These are phyloP conservation scores for Aricia artaxerxes DNA, from an alignment of 2,888 invertebrate genomes.

Conservation along the genomic window DNA sequence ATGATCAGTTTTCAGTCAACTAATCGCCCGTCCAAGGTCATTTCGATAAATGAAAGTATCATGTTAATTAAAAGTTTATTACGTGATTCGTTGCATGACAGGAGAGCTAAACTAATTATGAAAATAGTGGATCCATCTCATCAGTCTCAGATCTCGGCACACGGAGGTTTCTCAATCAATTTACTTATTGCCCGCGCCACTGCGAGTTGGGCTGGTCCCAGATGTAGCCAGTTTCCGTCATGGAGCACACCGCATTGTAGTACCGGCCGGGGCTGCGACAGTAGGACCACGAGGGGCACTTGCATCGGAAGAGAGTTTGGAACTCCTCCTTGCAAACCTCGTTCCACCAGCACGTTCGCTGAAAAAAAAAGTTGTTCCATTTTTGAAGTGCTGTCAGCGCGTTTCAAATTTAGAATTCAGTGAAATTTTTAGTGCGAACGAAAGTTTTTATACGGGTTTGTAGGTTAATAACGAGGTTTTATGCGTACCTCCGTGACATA, in stretches of 20 bases:
- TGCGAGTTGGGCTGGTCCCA: conserved; percentile 88
- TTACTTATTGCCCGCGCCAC: conserved; percentile 63
- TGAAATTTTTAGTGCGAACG: conserved; percentile 6
- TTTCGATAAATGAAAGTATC: conserved; percentile 44
- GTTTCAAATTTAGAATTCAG: conserved; percentile 16
- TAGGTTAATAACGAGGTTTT: conserved; percentile 24
- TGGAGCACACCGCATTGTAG: conserved; percentile 94
- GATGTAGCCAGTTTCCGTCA: conserved; percentile 94
- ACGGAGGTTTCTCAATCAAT: conserved; percentile 41
- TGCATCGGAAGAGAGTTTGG: conserved; percentile 91
- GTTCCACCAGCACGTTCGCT: conserved; percentile 97
- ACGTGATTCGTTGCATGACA: conserved; percentile 4
- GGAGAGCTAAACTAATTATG: conserved; percentile 54
- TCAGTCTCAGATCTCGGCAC: conserved; percentile 74
- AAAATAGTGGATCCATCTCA: conserved; percentile 71
- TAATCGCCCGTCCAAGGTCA: conserved; percentile 36
- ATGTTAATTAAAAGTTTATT: conserved; percentile 6
- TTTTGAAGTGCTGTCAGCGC: conserved; percentile 9
- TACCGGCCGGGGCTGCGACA: conserved; percentile 93
- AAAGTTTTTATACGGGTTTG: conserved; percentile 23
- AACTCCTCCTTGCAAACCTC: conserved; percentile 96
- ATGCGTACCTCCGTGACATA: conserved; percentile 89
- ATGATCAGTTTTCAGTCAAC: conserved; percentile 50
- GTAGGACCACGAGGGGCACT: conserved; percentile 93
- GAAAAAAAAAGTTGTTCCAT: conserved; percentile 46